These are phyloP conservation scores for Miltochrista miniata DNA, from an alignment of 2,888 invertebrate genomes.

Conservation along the genomic window DNA sequence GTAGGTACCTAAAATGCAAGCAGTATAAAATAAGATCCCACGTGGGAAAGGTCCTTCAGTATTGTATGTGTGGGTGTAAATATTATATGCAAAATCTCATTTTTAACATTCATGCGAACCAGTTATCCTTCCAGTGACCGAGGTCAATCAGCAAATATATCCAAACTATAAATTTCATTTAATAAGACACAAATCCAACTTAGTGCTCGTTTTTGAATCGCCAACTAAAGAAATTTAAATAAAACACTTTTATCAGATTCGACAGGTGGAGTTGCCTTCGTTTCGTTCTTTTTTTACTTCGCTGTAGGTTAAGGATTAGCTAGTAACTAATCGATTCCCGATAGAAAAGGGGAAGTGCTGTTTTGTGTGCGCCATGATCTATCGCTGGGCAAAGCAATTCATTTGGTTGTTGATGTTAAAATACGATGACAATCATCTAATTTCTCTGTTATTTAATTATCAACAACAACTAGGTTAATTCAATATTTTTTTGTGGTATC, in stretches of 20 bases:
- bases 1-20: no score
- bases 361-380: constrained; percentile 52
- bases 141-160: constrained; percentile 81
- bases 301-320: constrained; percentile 82
- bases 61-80: constrained; percentile 19
- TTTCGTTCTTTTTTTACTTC: constrained; percentile 71
- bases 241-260: constrained; percentile 83
- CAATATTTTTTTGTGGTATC: no score
- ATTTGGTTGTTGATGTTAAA: constrained; percentile 19
- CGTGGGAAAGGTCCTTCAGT: not conserved
- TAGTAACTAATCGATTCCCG: constrained; percentile 73
- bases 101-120: constrained; percentile 67
- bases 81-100: constrained; percentile 52
- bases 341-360: constrained; percentile 65
- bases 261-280: constrained; percentile 75
- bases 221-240: constrained; percentile 80
- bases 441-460: no score
- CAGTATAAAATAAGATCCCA: no score
- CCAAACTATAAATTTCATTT: constrained; percentile 82
- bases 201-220: constrained; percentile 77
- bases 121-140: constrained; percentile 74
- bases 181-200: constrained; percentile 82
- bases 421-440: no score
- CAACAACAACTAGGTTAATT: no score
- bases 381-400: constrained; percentile 37